A percentile compares a stretch with the other conserved stretches of the same genome.
These are phyloP conservation scores for Neodiprion fabricii DNA, from an alignment of 1,140 invertebrate genomes.

Conservation along the genomic window DNA sequence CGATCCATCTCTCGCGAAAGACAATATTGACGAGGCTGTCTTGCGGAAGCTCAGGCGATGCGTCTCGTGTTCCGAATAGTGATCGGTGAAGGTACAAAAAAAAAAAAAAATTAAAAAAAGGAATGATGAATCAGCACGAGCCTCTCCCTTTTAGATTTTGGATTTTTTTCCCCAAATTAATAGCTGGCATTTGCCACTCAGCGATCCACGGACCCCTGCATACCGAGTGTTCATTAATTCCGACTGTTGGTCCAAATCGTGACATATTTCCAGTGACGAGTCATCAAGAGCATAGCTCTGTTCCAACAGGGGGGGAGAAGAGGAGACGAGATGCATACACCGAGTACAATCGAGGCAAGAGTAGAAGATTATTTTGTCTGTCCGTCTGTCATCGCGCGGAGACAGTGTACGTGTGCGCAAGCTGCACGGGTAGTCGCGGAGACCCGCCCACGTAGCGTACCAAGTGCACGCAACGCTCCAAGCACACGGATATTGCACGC, in stretches of 20 bases:
- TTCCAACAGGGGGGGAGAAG: no score
- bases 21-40: conserved; percentile 4
- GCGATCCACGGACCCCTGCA: no score
- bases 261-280: background rate
- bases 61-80: background rate
- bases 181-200: background rate
- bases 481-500: no score
- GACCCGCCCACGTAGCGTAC: no score
- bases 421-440: no score
- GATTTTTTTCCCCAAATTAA: background rate
- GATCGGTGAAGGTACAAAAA: background rate
- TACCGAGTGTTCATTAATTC: conserved; percentile 1
- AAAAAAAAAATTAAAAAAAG: no score
- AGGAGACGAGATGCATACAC: no score
- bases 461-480: no score
- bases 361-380: background rate
- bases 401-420: no score
- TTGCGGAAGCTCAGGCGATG: background rate
- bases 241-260: background rate
- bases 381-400: background rate
- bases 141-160: background rate
- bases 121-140: no score
- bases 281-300: background rate
- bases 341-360: background rate
- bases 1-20: background rate